Evolutionary conservation across 2,888 invertebrate genomes (phyloP), one percentile per base, ranked within the genome.

Genomic region (Rhyacophila evoluta): DNA sequence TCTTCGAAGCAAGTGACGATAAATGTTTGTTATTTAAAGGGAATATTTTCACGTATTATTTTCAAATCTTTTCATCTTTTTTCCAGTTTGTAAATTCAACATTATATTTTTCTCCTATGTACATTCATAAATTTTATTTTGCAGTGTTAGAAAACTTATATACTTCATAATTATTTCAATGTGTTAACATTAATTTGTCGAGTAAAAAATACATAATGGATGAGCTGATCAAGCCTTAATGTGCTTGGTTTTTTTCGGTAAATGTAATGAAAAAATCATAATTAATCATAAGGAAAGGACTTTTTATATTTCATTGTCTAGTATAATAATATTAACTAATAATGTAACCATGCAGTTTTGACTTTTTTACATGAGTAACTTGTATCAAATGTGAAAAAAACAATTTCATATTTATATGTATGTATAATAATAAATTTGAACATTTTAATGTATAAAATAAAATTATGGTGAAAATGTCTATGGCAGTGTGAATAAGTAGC

Each of bases 261-360:
- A 19, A 55, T 55, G 15, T 4, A 55, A 55, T 25, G 55, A 8
- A 55, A 55, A 55, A 55, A 55, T 8, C 19, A 15, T 39, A 55
- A 55, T 8, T 55, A 25, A 55, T 55, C 55, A 55, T 55, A 55
- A 55, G 55, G 15, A 55, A 55, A 55, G 55, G 55, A 19, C 55
- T 25, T 55, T 55, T 55, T 55, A 55, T 55, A 55, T 55, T 55
- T 55, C 55, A 55, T 55, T 55, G 55, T 55, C 55, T 55, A 55
- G 55, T 25, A 55, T 55, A 55, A 55, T 33, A 33, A 19, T 55
- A 55, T 55, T 55, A 55, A 33, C 19, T 55, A 55, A 19, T 55
- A 55, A 55, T 55, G 55, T 55, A 25, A 55, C 15, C 55, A 55
- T 55, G 55, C 55, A 55, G 19, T 55, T 33, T 41, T 25, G 25